Evolutionary conservation across 1,140 invertebrate species (phyloP).

Genomic region (Nephotettix cincticeps): DNA sequence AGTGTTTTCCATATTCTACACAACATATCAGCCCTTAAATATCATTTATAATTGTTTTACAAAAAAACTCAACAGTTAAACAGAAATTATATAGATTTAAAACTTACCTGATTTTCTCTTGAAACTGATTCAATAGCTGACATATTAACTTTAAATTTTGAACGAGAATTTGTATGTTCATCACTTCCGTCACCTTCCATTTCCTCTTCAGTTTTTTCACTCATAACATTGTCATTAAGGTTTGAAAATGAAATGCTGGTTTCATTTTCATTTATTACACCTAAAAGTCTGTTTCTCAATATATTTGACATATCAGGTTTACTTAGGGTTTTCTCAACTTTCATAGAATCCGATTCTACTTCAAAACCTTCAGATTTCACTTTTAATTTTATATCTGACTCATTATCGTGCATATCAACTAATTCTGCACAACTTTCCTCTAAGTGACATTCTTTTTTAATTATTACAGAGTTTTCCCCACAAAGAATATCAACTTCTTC

Average conservation of each 20-base stretch:
- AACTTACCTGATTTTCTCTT: conserved; percentile 9
- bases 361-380: no score
- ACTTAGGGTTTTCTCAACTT: no score
- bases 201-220: not conserved
- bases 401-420: no score
- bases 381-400: no score
- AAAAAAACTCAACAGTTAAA: not conserved
- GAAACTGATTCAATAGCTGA: not conserved
- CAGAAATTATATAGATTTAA: not conserved
- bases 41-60: not conserved
- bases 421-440: no score
- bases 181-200: no score
- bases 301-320: no score
- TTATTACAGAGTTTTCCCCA: no score
- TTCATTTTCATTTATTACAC: not conserved
- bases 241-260: not conserved
- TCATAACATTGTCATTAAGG: no score
- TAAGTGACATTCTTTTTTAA: no score
- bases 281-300: not conserved
- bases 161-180: not conserved
- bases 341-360: no score
- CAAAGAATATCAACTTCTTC: no score
- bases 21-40: not conserved
- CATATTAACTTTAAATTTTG: conserved; percentile 2
- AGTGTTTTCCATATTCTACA: not conserved